Conservation (phyloP, 2,888 invertebrate genomes). For the Meiosimyza decipiens region DNA sequence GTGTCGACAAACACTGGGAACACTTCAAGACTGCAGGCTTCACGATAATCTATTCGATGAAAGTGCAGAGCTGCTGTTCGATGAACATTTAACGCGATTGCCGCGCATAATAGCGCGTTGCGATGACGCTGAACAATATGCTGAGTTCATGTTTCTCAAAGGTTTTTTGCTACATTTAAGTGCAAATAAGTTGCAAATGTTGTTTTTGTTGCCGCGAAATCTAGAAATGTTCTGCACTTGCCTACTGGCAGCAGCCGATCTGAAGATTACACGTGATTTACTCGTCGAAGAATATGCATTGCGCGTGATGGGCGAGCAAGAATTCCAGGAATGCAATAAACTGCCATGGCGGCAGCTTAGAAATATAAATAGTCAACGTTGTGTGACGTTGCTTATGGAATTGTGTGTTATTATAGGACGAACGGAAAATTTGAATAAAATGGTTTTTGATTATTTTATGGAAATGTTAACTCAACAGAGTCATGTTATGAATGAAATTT, state of each 20-base stretch:
- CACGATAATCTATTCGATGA: constrained; percentile 56
- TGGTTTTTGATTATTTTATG: constrained; percentile 74
- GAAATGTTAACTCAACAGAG: constrained; percentile 70
- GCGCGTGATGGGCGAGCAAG: constrained; percentile 61
- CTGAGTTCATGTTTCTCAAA: constrained; percentile 73
- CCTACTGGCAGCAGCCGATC: constrained; percentile 70
- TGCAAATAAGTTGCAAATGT: constrained; percentile 69
- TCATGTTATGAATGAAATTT: constrained; percentile 72
- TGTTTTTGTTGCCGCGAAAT: constrained; percentile 70
- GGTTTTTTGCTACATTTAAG: constrained; percentile 75
- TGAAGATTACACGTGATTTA: constrained; percentile 68
- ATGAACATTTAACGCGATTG: constrained; percentile 70
- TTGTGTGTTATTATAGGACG: constrained; percentile 71
- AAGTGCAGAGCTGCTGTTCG: constrained; percentile 72
- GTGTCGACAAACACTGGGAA: constrained; percentile 63
- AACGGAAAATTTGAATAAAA: constrained; percentile 67
- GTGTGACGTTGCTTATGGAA: constrained; percentile 69
- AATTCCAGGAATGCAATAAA: constrained; percentile 58
- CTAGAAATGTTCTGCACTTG: constrained; percentile 71
- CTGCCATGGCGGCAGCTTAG: constrained; percentile 75
- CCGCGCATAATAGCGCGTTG: constrained; percentile 76
- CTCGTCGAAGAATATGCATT: constrained; percentile 69
- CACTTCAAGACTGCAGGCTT: constrained; percentile 59
- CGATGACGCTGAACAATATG: constrained; percentile 74
- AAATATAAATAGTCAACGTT: constrained; percentile 69